These are phyloP conservation scores for Loris lydekkerianus DNA, from an alignment of 2,797 vertebrate genomes.

Conservation along the genomic window DNA sequence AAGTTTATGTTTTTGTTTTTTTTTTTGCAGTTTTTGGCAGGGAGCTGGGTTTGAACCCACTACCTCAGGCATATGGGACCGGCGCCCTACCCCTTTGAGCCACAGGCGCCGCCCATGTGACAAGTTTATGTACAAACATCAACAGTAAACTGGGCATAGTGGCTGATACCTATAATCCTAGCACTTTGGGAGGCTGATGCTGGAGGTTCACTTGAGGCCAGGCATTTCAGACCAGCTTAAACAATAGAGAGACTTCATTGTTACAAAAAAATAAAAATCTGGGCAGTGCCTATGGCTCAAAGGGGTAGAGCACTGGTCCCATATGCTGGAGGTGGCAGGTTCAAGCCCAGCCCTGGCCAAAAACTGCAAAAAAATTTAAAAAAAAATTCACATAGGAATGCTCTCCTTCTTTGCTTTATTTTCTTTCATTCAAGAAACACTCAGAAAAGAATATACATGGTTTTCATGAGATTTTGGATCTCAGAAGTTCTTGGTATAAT, in stretches of 20 bases:
- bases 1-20: background rate
- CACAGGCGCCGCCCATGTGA: no score
- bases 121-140: background rate
- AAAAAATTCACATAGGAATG: slow-evolving; percentile 48
- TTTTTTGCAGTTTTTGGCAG: no score
- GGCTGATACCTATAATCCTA: background rate
- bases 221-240: background rate
- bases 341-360: no score
- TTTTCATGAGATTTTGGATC: slow-evolving; percentile 83
- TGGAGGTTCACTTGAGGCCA: background rate
- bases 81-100: no score
- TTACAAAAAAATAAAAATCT: background rate
- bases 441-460: slow-evolving; percentile 80
- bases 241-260: background rate
- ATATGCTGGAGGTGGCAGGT: no score
- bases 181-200: background rate
- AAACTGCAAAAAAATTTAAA: no score
- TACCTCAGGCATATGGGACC: no score
- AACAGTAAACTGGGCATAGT: background rate
- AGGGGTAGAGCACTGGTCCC: no score
- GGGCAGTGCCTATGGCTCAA: no score
- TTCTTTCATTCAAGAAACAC: slow-evolving; percentile 80
- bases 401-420: slow-evolving; percentile 76
- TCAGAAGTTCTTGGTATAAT: slow-evolving; percentile 74
- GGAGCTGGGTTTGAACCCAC: no score